Percentiles rank a stretch among this genome's conserved stretches.
phyloP scores from a whole-genome alignment of 2,797 vertebrate genomes.

The Emydoidea blandingii region DNA sequence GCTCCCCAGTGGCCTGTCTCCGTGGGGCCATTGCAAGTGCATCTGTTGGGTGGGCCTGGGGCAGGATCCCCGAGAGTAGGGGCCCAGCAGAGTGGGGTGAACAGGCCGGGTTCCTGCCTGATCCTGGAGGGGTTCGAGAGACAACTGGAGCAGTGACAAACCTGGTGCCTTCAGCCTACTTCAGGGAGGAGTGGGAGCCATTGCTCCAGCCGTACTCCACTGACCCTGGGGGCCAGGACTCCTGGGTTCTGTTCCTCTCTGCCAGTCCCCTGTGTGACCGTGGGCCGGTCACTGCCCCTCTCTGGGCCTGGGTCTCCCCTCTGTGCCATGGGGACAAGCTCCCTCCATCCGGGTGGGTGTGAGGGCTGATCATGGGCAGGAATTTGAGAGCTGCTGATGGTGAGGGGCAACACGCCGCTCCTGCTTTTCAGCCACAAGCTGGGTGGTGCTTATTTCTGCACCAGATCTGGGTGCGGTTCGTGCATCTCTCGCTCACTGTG shows the following conservation, averaged over 20 bases:
- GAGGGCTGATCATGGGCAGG: rapidly evolving
- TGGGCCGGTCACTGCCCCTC: not conserved
- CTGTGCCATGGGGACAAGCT: not conserved
- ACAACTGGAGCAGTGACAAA: not conserved
- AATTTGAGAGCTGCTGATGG: not conserved
- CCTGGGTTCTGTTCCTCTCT: no score
- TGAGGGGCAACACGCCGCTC: no score
- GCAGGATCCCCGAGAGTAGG: not conserved
- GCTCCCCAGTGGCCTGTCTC: no score
- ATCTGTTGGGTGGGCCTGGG: no score
- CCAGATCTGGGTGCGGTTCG: no score
- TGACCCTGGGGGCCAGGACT: no score
- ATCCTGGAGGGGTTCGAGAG: not conserved
- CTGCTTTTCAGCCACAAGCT: not conserved
- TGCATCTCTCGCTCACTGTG: no score
- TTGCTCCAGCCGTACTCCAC: no score
- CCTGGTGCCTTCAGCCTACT: not conserved
- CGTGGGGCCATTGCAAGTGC: no score
- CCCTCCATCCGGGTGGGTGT: rapidly evolving
- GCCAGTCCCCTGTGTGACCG: not conserved
- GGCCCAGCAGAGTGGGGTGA: not conserved
- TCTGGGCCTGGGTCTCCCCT: not conserved
- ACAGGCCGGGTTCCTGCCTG: not conserved
- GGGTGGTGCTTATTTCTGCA: no score
- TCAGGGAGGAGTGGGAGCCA: no score